Evolutionary conservation across 2,113 vertebrate genomes (phyloP).

Genomic region (Sigmodon hispidus): DNA sequence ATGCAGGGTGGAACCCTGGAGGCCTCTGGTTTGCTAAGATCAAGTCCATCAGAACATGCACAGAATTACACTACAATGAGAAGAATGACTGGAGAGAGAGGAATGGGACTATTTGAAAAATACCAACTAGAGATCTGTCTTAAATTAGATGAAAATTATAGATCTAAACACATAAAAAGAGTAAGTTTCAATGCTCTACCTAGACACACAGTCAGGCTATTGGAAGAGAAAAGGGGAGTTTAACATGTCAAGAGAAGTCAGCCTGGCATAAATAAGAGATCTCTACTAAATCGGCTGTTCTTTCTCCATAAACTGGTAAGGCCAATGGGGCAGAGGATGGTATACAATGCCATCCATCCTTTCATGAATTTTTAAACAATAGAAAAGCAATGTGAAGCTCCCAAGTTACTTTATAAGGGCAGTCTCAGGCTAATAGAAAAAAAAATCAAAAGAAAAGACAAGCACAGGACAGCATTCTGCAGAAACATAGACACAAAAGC

Average conservation of each 20-base stretch:
- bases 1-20: neutral
- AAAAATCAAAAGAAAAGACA: conserved; percentile 7
- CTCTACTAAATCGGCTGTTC: neutral
- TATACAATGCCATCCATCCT: neutral
- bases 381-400: neutral
- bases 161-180: neutral
- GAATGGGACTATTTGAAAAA: neutral
- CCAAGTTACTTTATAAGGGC: neutral
- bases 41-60: neutral
- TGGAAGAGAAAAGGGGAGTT: neutral
- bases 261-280: neutral
- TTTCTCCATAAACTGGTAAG: neutral
- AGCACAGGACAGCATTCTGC: neutral
- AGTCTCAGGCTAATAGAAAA: neutral
- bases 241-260: neutral
- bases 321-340: neutral
- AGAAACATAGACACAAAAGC: neutral
- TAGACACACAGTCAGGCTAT: neutral
- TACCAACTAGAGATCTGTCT: neutral
- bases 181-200: neutral
- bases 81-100: neutral
- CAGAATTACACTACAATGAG: neutral
- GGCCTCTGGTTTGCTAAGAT: neutral
- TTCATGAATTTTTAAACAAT: neutral
- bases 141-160: neutral